Conservation (phyloP, 2,888 invertebrate species). For the Tachystola acroxantha region DNA sequence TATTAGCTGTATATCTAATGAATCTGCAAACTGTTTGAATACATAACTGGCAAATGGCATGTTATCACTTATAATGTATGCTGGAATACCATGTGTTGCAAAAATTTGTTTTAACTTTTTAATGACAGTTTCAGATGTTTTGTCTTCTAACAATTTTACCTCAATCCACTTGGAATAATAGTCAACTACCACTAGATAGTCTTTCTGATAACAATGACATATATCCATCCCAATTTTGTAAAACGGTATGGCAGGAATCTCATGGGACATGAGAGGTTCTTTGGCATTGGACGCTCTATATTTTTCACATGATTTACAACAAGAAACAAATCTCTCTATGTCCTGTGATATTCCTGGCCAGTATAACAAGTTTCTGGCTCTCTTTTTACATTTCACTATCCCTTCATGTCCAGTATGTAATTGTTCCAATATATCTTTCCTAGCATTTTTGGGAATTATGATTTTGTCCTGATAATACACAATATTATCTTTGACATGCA, state of each 20-base stretch:
- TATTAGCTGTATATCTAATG: no score
- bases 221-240: slow-evolving; percentile 11
- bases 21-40: no score
- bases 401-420: no score
- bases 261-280: slow-evolving; percentile 5
- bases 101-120: no score
- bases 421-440: no score
- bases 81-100: no score
- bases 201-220: slow-evolving; percentile 3
- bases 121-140: slow-evolving; percentile 1
- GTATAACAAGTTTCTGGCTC: neutral
- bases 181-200: slow-evolving; percentile 8
- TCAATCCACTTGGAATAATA: slow-evolving; percentile 11
- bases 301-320: slow-evolving; percentile 2
- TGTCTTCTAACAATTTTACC: slow-evolving; percentile 3
- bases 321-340: slow-evolving; percentile 5
- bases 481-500: no score
- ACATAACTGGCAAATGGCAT: no score
- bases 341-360: slow-evolving; percentile 10
- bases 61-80: no score
- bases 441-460: no score
- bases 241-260: slow-evolving; percentile 11
- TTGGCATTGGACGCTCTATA: neutral
- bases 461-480: no score
- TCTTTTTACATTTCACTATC: no score